Conservation (phyloP, 2,797 vertebrate species). For the Lophius americanus region DNA sequence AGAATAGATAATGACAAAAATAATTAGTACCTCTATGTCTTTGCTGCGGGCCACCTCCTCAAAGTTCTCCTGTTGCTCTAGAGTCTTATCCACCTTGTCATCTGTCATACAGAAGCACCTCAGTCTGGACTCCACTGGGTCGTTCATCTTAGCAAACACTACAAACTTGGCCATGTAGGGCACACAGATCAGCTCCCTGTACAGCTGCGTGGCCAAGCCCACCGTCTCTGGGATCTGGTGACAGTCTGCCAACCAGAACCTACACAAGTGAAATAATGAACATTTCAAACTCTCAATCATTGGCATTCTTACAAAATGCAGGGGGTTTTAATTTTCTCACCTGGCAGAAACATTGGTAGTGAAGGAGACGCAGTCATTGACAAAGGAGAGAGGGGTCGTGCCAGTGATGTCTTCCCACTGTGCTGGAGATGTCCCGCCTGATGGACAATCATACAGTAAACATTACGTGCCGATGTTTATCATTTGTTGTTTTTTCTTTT, state of each 20-base stretch:
- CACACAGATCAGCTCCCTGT: constrained; percentile 97
- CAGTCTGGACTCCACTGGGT: constrained; percentile 92
- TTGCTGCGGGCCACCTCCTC: constrained; percentile 99
- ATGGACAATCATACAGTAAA: constrained; percentile 19
- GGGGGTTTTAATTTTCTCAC: constrained; percentile 66
- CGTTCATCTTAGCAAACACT: constrained; percentile 99
- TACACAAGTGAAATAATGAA: constrained; percentile 49
- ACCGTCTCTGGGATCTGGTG: constrained; percentile 97
- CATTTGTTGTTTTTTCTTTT: background rate
- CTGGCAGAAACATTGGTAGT: constrained; percentile 99
- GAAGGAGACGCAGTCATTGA: constrained; percentile 97
- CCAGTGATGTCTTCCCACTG: constrained; percentile 99
- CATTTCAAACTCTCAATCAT: background rate
- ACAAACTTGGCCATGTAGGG: constrained; percentile 99
- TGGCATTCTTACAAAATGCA: too few relatives aligned
- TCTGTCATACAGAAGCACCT: constrained; percentile 99
- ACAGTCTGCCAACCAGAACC: constrained; percentile 99
- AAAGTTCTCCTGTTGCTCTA: constrained; percentile 99
- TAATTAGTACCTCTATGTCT: constrained; percentile 91
- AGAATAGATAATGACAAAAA: background rate
- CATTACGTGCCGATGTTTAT: background rate
- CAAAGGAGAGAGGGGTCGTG: constrained; percentile 95
- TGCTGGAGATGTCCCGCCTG: constrained; percentile 96
- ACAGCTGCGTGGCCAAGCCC: constrained; percentile 93
- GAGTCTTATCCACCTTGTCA: constrained; percentile 98